phyloP scores from a whole-genome alignment of 2,888 invertebrate species.

The Elmis aenea region DNA sequence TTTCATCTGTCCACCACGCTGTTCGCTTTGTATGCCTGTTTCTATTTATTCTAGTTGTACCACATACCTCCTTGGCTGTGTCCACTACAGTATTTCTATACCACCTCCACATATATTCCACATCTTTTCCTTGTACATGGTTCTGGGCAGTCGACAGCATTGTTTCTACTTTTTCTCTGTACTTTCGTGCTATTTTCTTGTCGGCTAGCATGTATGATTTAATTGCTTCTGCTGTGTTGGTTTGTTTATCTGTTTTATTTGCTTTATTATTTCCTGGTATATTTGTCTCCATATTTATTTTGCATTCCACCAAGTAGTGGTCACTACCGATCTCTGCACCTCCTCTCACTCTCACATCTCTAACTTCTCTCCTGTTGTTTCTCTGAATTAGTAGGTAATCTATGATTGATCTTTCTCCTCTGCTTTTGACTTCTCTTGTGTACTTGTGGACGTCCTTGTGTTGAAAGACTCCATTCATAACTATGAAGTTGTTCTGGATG shows the following conservation, averaged over 20 bases:
- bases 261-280: neutral
- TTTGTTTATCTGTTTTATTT: neutral
- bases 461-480: constrained; percentile 7
- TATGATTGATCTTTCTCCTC: constrained; percentile 13
- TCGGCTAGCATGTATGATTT: neutral
- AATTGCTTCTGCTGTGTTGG: neutral
- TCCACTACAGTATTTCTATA: too few relatives aligned
- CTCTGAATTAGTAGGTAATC: constrained; percentile 9
- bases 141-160: too few relatives aligned
- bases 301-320: constrained; percentile 11
- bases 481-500: constrained; percentile 8
- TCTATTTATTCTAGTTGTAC: too few relatives aligned
- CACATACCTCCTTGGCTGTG: too few relatives aligned
- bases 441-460: constrained; percentile 10
- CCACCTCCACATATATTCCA: too few relatives aligned
- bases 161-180: neutral
- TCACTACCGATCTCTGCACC: constrained; percentile 11
- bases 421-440: constrained; percentile 11
- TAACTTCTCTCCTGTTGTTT: constrained; percentile 6
- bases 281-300: too few relatives aligned
- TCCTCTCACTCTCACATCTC: constrained; percentile 11
- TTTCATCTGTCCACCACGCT: too few relatives aligned
- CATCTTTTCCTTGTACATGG: too few relatives aligned
- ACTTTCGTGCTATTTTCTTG: constrained; percentile 1
- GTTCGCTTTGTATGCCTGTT: too few relatives aligned